Conservation (phyloP, 2,888 invertebrate genomes). For the Drosophila pseudotakahashii region DNA sequence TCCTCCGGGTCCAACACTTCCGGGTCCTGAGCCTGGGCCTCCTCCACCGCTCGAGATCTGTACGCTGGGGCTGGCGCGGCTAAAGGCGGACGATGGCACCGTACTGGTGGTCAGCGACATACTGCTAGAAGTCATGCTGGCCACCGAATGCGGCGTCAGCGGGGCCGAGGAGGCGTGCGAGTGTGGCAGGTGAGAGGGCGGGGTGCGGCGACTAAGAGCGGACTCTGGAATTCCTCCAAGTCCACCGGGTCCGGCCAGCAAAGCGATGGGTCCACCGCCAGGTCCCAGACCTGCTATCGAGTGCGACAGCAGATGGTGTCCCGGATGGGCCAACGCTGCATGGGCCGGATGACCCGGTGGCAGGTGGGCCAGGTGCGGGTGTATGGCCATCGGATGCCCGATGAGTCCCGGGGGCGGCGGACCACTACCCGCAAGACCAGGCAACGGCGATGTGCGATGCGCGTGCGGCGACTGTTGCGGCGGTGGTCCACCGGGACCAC, state of each 20-base stretch:
- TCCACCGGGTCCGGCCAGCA: slow-evolving; percentile 81
- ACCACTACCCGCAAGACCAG: slow-evolving; percentile 77
- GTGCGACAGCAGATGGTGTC: slow-evolving; percentile 83
- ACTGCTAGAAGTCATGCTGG: slow-evolving; percentile 65
- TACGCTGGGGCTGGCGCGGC: slow-evolving; percentile 84
- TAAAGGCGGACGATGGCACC: slow-evolving; percentile 84
- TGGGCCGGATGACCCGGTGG: slow-evolving; percentile 82
- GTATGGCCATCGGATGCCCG: slow-evolving; percentile 83
- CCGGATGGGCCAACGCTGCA: slow-evolving; percentile 80
- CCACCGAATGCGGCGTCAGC: slow-evolving; percentile 70
- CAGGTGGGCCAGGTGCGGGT: slow-evolving; percentile 82
- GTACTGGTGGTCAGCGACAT: slow-evolving; percentile 79
- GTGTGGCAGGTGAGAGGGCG: slow-evolving; percentile 80
- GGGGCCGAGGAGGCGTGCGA: slow-evolving; percentile 80
- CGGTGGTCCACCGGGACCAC: slow-evolving; percentile 43
- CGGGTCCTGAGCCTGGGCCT: slow-evolving; percentile 58
- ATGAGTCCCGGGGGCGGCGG: slow-evolving; percentile 80
- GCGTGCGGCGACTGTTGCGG: slow-evolving; percentile 69
- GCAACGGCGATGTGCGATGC: slow-evolving; percentile 83
- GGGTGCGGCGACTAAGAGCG: slow-evolving; percentile 82
- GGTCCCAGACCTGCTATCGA: slow-evolving; percentile 81
- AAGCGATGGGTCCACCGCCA: slow-evolving; percentile 80
- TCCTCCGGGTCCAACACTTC: slow-evolving; percentile 62
- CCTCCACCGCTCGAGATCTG: slow-evolving; percentile 73
- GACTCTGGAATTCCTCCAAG: slow-evolving; percentile 81